These are phyloP conservation scores for Helicolenus hilgendorfi DNA, from an alignment of 2,797 vertebrate species.

Conservation along the genomic window DNA sequence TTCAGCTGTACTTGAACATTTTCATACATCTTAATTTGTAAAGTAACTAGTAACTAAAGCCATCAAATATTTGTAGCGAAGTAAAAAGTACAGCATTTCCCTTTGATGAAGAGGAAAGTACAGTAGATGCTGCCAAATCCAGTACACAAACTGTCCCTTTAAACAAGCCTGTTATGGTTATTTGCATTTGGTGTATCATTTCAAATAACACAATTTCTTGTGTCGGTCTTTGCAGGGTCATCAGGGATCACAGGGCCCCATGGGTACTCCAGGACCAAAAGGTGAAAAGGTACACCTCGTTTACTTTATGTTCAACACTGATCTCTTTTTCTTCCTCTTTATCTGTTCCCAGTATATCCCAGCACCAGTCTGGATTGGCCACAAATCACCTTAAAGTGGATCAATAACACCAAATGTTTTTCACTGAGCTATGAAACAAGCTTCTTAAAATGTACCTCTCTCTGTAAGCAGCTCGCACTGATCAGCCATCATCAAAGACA, in stretches of 20 bases:
- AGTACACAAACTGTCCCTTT: not conserved
- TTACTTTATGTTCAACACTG: constrained; percentile 41
- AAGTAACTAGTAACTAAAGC: not conserved
- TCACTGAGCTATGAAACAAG: not conserved
- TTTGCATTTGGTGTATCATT: not conserved
- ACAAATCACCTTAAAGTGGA: not conserved
- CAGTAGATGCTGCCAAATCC: not conserved
- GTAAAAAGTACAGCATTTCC: not conserved
- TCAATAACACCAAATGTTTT: not conserved
- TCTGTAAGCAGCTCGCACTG: constrained; percentile 5
- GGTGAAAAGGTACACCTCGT: constrained; percentile 95
- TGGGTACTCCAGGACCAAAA: constrained; percentile 95
- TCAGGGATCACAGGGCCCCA: constrained; percentile 92
- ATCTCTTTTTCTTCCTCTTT: not conserved
- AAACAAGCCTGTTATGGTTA: not conserved
- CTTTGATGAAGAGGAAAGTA: not conserved
- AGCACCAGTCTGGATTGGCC: not conserved
- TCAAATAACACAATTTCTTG: not conserved
- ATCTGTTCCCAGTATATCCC: not conserved
- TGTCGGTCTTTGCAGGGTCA: constrained; percentile 92
- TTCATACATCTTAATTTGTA: not conserved
- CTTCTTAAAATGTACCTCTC: not conserved
- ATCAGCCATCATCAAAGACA: not conserved
- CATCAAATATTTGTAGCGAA: not conserved
- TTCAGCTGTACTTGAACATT: not conserved